Percentiles rank a stretch among this genome's conserved stretches.
Evolutionary conservation across 2,888 invertebrate species (phyloP).

Genomic region (Venusia cambrica): DNA sequence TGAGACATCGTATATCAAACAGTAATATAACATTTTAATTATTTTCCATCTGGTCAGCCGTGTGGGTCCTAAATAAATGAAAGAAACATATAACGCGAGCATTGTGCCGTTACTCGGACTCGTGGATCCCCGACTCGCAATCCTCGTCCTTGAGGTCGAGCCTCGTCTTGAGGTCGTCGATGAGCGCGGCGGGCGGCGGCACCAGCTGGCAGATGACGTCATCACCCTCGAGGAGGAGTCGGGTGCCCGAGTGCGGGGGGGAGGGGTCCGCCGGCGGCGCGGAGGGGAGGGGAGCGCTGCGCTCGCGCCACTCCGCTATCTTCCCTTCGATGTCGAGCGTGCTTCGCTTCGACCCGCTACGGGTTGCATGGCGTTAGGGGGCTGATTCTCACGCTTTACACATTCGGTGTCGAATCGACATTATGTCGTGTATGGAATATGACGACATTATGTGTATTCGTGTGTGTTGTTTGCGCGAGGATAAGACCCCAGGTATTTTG

Average conservation of each 20-base stretch:
- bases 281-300: constrained; percentile 39
- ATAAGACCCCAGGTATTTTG: no score
- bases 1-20: no score
- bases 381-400: no score
- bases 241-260: constrained; percentile 38
- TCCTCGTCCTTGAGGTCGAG: constrained; percentile 73
- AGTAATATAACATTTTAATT: no score
- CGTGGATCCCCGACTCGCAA: constrained; percentile 73
- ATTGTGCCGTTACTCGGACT: constrained; percentile 67
- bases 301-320: constrained; percentile 70
- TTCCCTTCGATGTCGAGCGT: constrained; percentile 78
- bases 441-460: no score
- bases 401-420: no score
- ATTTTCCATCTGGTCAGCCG: no score
- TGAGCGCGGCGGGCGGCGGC: constrained; percentile 57
- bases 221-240: constrained; percentile 54
- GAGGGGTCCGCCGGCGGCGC: constrained; percentile 21
- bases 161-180: constrained; percentile 67
- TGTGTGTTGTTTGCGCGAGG: no score
- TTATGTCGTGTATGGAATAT: no score
- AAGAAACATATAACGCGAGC: no score
- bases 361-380: constrained; percentile 1
- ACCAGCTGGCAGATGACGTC: constrained; percentile 64
- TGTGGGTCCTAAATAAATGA: no score
- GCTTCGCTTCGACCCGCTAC: constrained; percentile 73